Evolutionary conservation across 2,113 vertebrate species (phyloP), one percentile per base, ranked within the genome.

Genomic region (Pachypanchax playfairii): DNA sequence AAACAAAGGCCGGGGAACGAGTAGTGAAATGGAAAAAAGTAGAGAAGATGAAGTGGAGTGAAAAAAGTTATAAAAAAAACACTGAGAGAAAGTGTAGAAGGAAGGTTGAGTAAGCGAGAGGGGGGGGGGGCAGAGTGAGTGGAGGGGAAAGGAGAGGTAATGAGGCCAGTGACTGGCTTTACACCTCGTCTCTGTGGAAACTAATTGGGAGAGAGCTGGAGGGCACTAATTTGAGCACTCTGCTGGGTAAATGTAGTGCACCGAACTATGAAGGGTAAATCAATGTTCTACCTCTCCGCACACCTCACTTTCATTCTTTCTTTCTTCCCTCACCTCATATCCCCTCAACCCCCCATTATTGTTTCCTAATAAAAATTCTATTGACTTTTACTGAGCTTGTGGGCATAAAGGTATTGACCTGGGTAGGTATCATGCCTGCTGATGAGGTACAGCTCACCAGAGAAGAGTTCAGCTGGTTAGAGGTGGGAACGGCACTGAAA

Each of bases 191-290:
- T 90, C 87, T 89, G 88, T 89, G 89, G 85, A 90, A 91, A 90
- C 87, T 91, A 92, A 93, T 93, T 93, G 88, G 92, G 83, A 91
- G 85, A 91, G 87, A 87, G 87, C 89, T 88, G 85, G 73, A 90
- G 85, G 91, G 88, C 86, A 90, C 83, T 92, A 88, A 91, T 92
- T 91, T 89, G 83, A 92, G 88, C 85, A 86, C 87, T 85, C 87
- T 83, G 88, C 88, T 84, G 86, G 88, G 91, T 89, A 92, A 91
- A 91, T 92, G 90, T 91, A 91, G 90, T 91, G 90, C 87, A 91
- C 83, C 79, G 70, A 78, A 83, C 84, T 91, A 91, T 91, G 90
- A 90, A 93, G 89, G 88, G 85, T 90, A 87, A 90, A 91, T 90
- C 88, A 88, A 89, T 91, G 88, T 85, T 85, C 75, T 88, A 88